A percentile compares a stretch with the other conserved stretches of the same genome.
Evolutionary conservation across 2,888 invertebrate genomes (phyloP).

Genomic region (Biston betularia): DNA sequence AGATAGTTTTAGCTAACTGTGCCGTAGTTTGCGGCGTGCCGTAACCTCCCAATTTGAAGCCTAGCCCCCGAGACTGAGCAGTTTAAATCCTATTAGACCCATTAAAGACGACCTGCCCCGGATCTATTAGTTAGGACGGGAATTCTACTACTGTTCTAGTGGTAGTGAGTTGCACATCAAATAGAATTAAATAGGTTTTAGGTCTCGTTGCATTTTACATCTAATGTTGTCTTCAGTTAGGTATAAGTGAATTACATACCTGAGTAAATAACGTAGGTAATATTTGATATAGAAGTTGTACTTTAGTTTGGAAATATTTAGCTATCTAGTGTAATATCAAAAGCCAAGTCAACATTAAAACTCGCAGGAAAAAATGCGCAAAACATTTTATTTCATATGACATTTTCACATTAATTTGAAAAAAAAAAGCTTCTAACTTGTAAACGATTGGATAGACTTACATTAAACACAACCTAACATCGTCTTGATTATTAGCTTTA

Average conservation of each 20-base stretch:
- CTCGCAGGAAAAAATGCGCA: too few relatives aligned
- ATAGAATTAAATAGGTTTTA: conserved; percentile 7
- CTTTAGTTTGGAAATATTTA: too few relatives aligned
- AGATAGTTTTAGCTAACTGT: conserved; percentile 27
- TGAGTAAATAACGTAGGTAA: too few relatives aligned
- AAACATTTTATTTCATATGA: too few relatives aligned
- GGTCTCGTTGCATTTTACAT: neutral
- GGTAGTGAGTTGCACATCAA: neutral
- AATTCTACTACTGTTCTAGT: conserved; percentile 16
- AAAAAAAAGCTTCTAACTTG: too few relatives aligned
- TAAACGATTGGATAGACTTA: too few relatives aligned
- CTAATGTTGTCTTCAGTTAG: neutral
- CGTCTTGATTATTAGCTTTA: too few relatives aligned
- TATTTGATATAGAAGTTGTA: too few relatives aligned
- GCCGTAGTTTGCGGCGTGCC: conserved; percentile 32
- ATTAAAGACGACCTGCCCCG: conserved; percentile 42
- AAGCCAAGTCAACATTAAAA: too few relatives aligned
- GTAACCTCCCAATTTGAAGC: conserved; percentile 42
- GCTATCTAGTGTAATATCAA: too few relatives aligned
- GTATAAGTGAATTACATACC: neutral
- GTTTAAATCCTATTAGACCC: conserved; percentile 46
- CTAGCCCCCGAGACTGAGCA: conserved; percentile 25
- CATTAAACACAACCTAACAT: too few relatives aligned
- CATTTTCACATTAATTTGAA: too few relatives aligned
- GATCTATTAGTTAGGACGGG: conserved; percentile 33